Base-by-base conservation (phyloP, 2,113 vertebrate species). In the Seriola rivoliana region DNA sequence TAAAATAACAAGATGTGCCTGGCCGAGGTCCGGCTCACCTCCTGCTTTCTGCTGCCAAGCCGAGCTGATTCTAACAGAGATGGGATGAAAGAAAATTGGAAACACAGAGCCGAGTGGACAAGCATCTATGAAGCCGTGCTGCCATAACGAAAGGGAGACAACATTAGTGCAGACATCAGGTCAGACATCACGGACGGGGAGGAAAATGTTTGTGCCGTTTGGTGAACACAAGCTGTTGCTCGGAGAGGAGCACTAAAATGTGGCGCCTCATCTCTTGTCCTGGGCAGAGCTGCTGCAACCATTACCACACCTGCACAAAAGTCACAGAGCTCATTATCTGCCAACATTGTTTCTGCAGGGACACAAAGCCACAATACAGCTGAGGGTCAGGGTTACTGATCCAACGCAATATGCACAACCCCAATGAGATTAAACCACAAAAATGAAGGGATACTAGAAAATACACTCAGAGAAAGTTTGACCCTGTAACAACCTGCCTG, bases 1-100 rank as follows among this genome's bases (percentile, higher is more conserved):
- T 72, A 75, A 86, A 85, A 90, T 88, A 88, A 84, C 77, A 73
- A 88, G 78, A 60, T 69, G 48, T n/a, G 21, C 52, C 69, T 72
- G 44, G 58, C 78, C 42, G 58, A 55, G 65, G n/a, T 79, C 69
- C 80, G 67, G 55, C 70, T 72, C n/a, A 4, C 38, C 38, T 34
- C 42, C 46, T 36, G 19, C 62, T 74, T 48, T 54, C 64, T 72
- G 52, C 55, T 67, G 71, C 67, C 73, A 78, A 78, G 63, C 36
- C 8, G 29, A 21, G 11, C 0, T 0, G 4, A 71, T 64, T 73
- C 72, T 25, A 65, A 73, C 81, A 80, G 48, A 78, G 63, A 57
- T 0, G 40, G 65, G 57, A 62, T 58, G 70, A 78, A 62, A 89
- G 63, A 75, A 89, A 86, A 85, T 73, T 75, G 62, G 75, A 63